phyloP scores from a whole-genome alignment of 2,113 vertebrate species.

The Pteropus alecto region DNA sequence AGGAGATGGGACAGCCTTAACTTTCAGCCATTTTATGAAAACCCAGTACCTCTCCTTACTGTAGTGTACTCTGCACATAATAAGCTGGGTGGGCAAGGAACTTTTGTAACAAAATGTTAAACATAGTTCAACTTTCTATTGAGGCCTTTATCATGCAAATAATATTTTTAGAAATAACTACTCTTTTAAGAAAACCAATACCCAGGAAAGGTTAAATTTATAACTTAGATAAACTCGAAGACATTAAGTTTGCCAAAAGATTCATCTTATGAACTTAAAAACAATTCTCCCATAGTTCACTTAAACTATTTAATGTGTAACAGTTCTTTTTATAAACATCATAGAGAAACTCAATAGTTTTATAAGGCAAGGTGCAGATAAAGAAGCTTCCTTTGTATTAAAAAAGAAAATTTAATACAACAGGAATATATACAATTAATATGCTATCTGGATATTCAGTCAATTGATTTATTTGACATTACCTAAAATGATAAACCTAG shows the following conservation, averaged over 20 bases:
- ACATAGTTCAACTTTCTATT: not conserved
- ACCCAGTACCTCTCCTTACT: not conserved
- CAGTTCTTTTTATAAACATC: slow-evolving; percentile 11
- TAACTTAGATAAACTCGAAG: slow-evolving; percentile 17
- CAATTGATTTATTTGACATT: slow-evolving; percentile 42
- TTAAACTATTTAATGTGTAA: slow-evolving; percentile 14
- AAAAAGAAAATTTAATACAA: not conserved
- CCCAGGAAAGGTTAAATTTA: not conserved
- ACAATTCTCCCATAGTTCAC: not conserved
- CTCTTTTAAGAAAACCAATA: not conserved
- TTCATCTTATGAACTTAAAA: slow-evolving; percentile 23
- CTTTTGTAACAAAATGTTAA: not conserved
- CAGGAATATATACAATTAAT: not conserved
- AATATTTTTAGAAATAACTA: slow-evolving; percentile 1
- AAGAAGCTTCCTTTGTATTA: not conserved
- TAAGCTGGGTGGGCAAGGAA: not conserved
- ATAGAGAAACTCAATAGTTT: slow-evolving; percentile 5
- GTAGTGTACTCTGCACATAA: not conserved
- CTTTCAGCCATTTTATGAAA: not conserved
- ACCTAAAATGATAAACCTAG: slow-evolving; percentile 48
- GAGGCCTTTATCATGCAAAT: not conserved
- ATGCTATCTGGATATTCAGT: not conserved
- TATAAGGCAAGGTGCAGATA: not conserved
- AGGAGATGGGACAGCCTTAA: not conserved
- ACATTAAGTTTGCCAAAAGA: not conserved